Evolutionary conservation across 2,888 invertebrate genomes (phyloP).

Genomic region (Trichogramma evanescens): DNA sequence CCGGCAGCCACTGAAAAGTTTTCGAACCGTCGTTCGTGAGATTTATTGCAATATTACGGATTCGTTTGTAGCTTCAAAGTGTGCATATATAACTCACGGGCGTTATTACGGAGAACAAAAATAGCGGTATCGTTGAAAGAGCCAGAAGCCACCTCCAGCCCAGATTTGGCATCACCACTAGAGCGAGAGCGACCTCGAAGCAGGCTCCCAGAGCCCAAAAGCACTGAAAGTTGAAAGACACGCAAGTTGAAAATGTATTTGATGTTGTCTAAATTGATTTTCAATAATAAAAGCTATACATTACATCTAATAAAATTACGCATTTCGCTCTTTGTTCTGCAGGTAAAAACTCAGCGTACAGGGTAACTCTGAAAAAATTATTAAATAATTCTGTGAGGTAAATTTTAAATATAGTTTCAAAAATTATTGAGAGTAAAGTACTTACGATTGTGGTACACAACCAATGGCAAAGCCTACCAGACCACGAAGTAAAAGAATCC

Average conservation of each 20-base stretch:
- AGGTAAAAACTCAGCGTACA: slow-evolving; percentile 93
- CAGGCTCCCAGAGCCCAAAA: slow-evolving; percentile 96
- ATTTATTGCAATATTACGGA: not conserved
- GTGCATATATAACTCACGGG: slow-evolving; percentile 55
- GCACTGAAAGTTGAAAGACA: slow-evolving; percentile 53
- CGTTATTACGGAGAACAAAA: slow-evolving; percentile 73
- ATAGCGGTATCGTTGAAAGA: slow-evolving; percentile 82
- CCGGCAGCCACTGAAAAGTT: slow-evolving; percentile 75
- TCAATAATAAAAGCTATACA: slow-evolving; percentile 40
- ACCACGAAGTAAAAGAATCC: slow-evolving; percentile 84
- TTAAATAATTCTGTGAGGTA: slow-evolving; percentile 2
- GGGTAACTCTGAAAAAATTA: slow-evolving; percentile 66
- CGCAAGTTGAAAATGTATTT: not conserved
- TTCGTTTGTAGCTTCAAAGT: not conserved
- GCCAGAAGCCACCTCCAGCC: slow-evolving; percentile 89
- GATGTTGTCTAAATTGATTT: not conserved
- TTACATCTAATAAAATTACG: slow-evolving; percentile 88
- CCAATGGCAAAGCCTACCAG: slow-evolving; percentile 94
- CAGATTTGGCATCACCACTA: slow-evolving; percentile 83
- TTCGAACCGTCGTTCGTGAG: slow-evolving; percentile 4
- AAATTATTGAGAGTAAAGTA: slow-evolving; percentile 31
- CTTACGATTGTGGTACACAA: slow-evolving; percentile 95
- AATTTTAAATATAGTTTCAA: not conserved
- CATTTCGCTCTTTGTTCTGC: slow-evolving; percentile 90
- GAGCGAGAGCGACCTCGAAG: slow-evolving; percentile 82